Evolutionary conservation across 1,140 invertebrate genomes (phyloP), one percentile per base, ranked within the genome.

Genomic region (Leptoteleia sp.): DNA sequence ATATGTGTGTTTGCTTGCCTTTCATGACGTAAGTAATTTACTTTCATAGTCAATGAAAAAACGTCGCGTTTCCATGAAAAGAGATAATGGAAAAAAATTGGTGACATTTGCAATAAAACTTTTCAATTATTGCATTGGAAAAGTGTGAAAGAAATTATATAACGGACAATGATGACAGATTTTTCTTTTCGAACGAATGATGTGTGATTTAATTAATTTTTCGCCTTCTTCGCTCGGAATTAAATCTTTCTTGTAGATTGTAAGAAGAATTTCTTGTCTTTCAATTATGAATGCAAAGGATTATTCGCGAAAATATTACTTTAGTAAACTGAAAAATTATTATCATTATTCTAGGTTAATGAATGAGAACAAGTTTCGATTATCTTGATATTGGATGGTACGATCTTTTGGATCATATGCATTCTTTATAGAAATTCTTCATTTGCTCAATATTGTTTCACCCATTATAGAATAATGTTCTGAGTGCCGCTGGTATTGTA

Each of bases 21-120:
- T 70, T 59, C 65, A 70, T 4, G 4, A 13, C 7, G 38, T 17
- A 19, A 59, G 43, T 59, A 48, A 70, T 59, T 70, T 70, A 25
- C 35, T 70, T 59, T 59, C 19, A 11, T 19, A 15, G 25, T 35
- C 35, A 37, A 35, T 3, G 12, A 50, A 70, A 59, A 6, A 70
- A 42, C 33, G 50, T 43, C 61, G n/a, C 38, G 33, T 55, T 55
- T 47, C 5, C 48, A n/a, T 43, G 22, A 54, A 65, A 52, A 55
- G 48, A 47, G 17, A 47, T 45, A 45, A 45, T 55, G 17, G n/a
- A 12, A n/a, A 19, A 37, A 35, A 45, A 55, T 67, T 45, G 62
- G 27, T 43, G 19, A 6, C 62, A 16, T 15, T 43, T 48, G 22
- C 5, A 65, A 38, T 31, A 31, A 52, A 35, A 38, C 19, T 40